phyloP scores from a whole-genome alignment of 2,888 invertebrate species.

The Serripes groenlandicus region DNA sequence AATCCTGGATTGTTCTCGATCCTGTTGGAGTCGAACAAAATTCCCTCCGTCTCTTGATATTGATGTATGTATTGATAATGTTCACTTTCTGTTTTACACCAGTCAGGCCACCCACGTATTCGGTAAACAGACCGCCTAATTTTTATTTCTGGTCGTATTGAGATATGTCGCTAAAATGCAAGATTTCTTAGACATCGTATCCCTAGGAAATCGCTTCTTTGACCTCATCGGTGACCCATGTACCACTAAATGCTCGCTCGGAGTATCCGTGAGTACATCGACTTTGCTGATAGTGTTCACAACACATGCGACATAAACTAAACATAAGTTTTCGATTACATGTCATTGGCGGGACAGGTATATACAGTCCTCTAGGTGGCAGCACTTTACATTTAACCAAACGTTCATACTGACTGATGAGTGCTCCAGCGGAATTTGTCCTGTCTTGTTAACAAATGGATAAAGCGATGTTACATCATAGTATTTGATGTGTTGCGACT shows the following conservation, averaged over 20 bases:
- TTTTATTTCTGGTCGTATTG: not conserved
- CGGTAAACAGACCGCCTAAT: slow-evolving; percentile 63
- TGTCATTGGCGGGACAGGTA: not conserved
- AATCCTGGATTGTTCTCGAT: slow-evolving; percentile 51
- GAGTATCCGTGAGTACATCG: not conserved
- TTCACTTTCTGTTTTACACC: not conserved
- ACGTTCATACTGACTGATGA: not conserved
- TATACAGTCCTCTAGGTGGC: not conserved
- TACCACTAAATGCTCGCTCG: not conserved
- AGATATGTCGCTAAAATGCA: not conserved
- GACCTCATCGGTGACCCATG: not conserved
- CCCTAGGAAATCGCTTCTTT: not conserved
- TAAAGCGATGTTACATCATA: not conserved
- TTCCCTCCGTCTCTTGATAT: slow-evolving; percentile 53
- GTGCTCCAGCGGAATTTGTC: not conserved
- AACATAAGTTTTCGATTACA: not conserved
- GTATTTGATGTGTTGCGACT: not conserved
- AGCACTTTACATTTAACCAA: not conserved
- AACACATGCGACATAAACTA: not conserved
- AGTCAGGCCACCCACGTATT: not conserved
- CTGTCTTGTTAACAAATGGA: not conserved
- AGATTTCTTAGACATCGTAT: not conserved
- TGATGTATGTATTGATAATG: slow-evolving; percentile 11
- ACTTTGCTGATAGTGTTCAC: not conserved
- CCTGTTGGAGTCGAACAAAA: slow-evolving; percentile 29